phyloP scores from a whole-genome alignment of 2,888 invertebrate species.

The Tryphoninae sp. region DNA sequence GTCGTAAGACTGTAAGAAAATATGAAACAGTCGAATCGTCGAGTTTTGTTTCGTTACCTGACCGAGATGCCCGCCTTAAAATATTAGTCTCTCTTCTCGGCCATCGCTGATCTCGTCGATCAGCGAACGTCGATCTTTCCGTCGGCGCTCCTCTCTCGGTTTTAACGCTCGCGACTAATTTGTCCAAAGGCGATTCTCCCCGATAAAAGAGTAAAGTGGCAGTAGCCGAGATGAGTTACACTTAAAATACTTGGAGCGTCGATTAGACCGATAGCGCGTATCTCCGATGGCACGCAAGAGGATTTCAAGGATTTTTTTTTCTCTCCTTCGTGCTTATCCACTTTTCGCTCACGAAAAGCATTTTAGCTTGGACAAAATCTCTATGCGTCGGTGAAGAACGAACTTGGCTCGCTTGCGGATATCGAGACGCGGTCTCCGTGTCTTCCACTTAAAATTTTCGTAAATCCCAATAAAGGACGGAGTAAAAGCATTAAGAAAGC shows the following conservation, averaged over 20 bases:
- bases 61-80: background rate
- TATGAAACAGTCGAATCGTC: slow-evolving; percentile 42
- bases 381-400: background rate
- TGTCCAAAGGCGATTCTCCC: slow-evolving; percentile 54
- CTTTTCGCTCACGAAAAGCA: slow-evolving; percentile 4
- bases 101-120: slow-evolving; percentile 12
- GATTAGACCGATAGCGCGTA: slow-evolving; percentile 46
- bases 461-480: slow-evolving; percentile 9
- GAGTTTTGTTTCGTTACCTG: slow-evolving; percentile 59
- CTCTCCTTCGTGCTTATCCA: slow-evolving; percentile 8
- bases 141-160: slow-evolving; percentile 32
- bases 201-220: slow-evolving; percentile 36
- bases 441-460: slow-evolving; percentile 20
- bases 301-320: slow-evolving; percentile 40
- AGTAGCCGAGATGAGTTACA: background rate
- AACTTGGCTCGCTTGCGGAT: slow-evolving; percentile 34
- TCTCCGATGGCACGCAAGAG: slow-evolving; percentile 34
- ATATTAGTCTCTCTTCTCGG: slow-evolving; percentile 30
- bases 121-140: slow-evolving; percentile 12
- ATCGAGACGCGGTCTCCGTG: background rate
- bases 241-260: slow-evolving; percentile 5
- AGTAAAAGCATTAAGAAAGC: slow-evolving; percentile 9
- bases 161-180: slow-evolving; percentile 56
- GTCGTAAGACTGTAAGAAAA: slow-evolving; percentile 2
- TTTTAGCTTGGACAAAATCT: slow-evolving; percentile 21